Base-by-base conservation (phyloP, 2,888 invertebrate genomes). In the Palloptera scutellata region DNA sequence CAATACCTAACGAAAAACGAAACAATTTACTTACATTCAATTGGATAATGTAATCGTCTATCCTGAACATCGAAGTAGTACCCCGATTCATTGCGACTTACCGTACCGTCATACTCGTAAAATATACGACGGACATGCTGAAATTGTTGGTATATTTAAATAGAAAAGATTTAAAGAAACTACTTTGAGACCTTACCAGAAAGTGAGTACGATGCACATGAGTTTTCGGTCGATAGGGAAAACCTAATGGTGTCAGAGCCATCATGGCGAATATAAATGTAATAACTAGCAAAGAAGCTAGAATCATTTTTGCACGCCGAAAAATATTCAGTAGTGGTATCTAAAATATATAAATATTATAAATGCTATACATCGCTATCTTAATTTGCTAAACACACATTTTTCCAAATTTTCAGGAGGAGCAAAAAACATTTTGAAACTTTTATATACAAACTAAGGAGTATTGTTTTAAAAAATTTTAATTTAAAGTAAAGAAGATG, bases 141-240 rank as follows among this genome's bases (percentile, higher is more conserved):
- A 1, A 69, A 73, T 6, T 48, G 42, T 42, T 1, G 1, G 13
- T 19, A 61, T 71, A 15, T 59, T 55, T 51, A 61, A 45, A 55
- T 13, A n/a, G n/a, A 40, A 12, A 11, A 13, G n/a, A n/a, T 20
- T 53, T 20, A 4, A 3, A 51, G 1, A 41, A n/a, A 58, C 2
- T 30, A 57, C 6, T 43, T 12, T 30, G 30, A 6, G 19, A 30
- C 73, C 82, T 79, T 79, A 89, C 89, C 78, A 86, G 77, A 43
- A 87, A 81, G 60, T 87, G 81, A 43, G 87, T 82, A 51, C 90
- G 81, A 77, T 88, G 87, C 0, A 88, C 86, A 42, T 83, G 81
- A 1, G 83, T 82, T 63, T 86, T 84, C 53, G 84, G 84, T n/a
- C 85, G 85, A 74, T 87, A 90, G 1, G 90, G 89, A 74, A 88